Base-by-base conservation (phyloP, 64 coral and sea anemone genomes). In the Dendrophyllia cribrosa region DNA sequence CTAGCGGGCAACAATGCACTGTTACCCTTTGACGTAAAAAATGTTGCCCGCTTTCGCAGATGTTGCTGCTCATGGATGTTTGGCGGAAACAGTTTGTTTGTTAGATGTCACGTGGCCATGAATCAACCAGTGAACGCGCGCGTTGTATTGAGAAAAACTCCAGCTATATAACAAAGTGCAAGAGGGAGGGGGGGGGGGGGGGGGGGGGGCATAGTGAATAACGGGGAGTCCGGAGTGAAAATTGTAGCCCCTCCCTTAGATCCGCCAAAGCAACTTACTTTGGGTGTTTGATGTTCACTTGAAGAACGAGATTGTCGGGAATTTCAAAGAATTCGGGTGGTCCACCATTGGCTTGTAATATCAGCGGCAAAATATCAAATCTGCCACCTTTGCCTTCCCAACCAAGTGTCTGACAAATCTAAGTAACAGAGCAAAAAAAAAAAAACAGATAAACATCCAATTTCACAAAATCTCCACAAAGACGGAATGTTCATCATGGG, bases 331-430 rank as follows among this genome's bases (percentile, higher is more conserved):
- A 19, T 75, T 94, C 76, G 2, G 92, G 92, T 11, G 61, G 76
- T 11, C 74, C 86, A 43, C 92, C 92, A 63, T 83, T 83, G 16
- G 77, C 92, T 89, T 94, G 92, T 66, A 94, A 80, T 56, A 94
- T 86, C 58, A 89, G 24, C 16, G 92, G 92, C 15, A 94, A 26
- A 2, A 94, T 52, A 51, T 94, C 92, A 62, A 94, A 94, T 63
- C 67, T 79, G 1, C 92, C 92, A 10, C 92, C 92, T 16, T 88
- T 70, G 7, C 92, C 92, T 58, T 94, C 63, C 92, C 92, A 94
- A 5, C 92, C 92, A 17, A 94, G 86, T 13, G 79, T 77, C 63
- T 94, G 43, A 43, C 92, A 94, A 67, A 94, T 21, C 92, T 94
- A 25, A 50, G 51, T 19, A 69, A 75, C 17, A 83, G 34, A 66